These are phyloP conservation scores for Stegana nigrithorax DNA, from an alignment of 2,888 invertebrate genomes.

Conservation along the genomic window DNA sequence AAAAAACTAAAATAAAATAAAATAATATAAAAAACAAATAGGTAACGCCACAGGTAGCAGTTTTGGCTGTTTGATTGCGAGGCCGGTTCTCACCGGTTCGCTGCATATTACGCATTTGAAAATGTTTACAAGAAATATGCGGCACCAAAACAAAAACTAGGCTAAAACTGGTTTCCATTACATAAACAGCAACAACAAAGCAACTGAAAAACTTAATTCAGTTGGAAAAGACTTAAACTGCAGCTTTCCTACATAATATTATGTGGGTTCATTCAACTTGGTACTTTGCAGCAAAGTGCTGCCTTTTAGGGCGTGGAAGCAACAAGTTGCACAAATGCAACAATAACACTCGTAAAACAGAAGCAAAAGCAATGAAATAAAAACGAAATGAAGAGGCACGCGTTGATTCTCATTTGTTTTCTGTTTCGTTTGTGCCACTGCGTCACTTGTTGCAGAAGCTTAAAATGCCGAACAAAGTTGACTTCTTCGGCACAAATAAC, in stretches of 20 bases:
- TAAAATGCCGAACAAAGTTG: no score
- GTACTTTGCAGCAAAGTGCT: slow-evolving; percentile 13
- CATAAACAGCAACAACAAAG: no score
- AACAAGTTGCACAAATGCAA: slow-evolving; percentile 34
- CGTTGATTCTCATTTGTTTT: background rate
- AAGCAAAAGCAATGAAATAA: slow-evolving; percentile 29
- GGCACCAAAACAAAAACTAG: background rate
- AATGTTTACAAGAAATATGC: background rate
- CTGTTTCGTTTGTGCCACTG: slow-evolving; percentile 13
- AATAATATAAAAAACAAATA: background rate
- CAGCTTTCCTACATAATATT: background rate
- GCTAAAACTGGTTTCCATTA: no score
- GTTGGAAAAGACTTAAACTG: background rate
- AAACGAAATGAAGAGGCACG: no score
- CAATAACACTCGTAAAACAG: slow-evolving; percentile 18
- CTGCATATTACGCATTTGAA: slow-evolving; percentile 9
- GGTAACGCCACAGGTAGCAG: no score
- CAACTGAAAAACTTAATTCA: background rate
- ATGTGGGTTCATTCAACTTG: slow-evolving; percentile 52
- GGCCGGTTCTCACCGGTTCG: slow-evolving; percentile 5
- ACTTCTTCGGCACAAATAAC: no score
- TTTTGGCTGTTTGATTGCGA: background rate
- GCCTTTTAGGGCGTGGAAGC: slow-evolving; percentile 25
- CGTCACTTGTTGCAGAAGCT: slow-evolving; percentile 37
- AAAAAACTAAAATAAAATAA: background rate